phyloP scores from a whole-genome alignment of 1,140 invertebrate species.

The Prorops nasuta region DNA sequence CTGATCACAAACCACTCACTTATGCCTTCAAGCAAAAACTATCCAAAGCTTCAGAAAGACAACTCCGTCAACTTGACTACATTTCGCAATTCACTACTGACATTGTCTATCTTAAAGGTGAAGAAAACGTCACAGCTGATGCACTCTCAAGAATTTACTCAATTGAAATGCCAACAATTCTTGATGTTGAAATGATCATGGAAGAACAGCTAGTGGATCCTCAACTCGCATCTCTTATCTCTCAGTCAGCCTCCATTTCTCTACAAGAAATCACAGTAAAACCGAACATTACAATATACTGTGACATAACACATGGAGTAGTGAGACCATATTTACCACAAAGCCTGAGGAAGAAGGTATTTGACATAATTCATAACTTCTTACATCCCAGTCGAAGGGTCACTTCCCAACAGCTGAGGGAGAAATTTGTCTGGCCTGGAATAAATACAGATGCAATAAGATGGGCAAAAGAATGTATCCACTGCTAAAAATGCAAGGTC shows the following conservation, averaged over 20 bases:
- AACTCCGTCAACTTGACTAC: neutral
- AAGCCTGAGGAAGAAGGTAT: neutral
- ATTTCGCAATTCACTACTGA: neutral
- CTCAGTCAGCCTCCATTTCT: neutral
- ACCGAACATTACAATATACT: neutral
- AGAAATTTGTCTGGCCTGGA: slow-evolving; percentile 12
- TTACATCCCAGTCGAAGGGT: neutral
- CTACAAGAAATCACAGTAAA: neutral
- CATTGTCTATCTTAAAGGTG: neutral
- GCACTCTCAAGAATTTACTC: neutral
- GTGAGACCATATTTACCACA: neutral
- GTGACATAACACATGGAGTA: neutral
- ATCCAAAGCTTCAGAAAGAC: neutral
- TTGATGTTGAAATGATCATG: neutral
- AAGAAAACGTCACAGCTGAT: neutral
- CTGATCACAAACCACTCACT: slow-evolving; percentile 1
- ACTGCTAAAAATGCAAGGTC: slow-evolving; percentile 25
- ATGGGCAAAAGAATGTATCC: slow-evolving; percentile 18
- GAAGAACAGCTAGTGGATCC: neutral
- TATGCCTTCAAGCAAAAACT: slow-evolving; percentile 1
- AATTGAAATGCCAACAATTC: neutral
- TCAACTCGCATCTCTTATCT: neutral
- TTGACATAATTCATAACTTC: neutral
- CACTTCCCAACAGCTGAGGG: neutral
- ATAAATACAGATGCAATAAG: slow-evolving; percentile 9